Evolutionary conservation across 2,888 invertebrate species (phyloP).

Genomic region (Dolichopus griseipennis): DNA sequence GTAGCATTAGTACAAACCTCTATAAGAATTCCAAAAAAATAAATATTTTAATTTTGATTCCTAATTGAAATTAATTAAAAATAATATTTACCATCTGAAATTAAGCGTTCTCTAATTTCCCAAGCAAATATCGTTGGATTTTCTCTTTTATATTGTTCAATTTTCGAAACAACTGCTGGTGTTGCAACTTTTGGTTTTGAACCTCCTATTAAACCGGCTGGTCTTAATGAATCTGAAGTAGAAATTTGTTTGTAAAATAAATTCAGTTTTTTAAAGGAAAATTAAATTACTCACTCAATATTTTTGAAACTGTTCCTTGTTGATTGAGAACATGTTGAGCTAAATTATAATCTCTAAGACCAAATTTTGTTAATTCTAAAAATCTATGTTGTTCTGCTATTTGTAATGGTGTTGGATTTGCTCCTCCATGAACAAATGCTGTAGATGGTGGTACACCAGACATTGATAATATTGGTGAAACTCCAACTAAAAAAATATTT

Average conservation of each 20-base stretch:
- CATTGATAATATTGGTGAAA: not conserved
- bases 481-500: not conserved
- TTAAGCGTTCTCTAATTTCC: slow-evolving; percentile 94
- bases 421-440: not conserved
- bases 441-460: not conserved
- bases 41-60: not conserved
- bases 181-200: slow-evolving; percentile 98
- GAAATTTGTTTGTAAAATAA: slow-evolving; percentile 16
- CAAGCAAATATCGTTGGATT: slow-evolving; percentile 98
- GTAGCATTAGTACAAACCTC: slow-evolving; percentile 92
- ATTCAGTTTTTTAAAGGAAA: not conserved
- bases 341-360: slow-evolving; percentile 39
- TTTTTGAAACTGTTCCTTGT: slow-evolving; percentile 40
- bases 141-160: slow-evolving; percentile 95
- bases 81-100: slow-evolving; percentile 76
- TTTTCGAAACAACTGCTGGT: slow-evolving; percentile 93
- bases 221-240: slow-evolving; percentile 67
- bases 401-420: slow-evolving; percentile 3
- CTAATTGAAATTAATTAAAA: not conserved
- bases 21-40: slow-evolving; percentile 41
- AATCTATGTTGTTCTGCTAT: slow-evolving; percentile 32
- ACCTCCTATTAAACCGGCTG: slow-evolving; percentile 87
- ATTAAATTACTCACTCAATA: slow-evolving; percentile 34
- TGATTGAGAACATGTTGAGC: slow-evolving; percentile 41
- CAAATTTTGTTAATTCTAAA: slow-evolving; percentile 39